Base-by-base conservation (phyloP, 2,888 invertebrate genomes). In the Lymantria dispar region DNA sequence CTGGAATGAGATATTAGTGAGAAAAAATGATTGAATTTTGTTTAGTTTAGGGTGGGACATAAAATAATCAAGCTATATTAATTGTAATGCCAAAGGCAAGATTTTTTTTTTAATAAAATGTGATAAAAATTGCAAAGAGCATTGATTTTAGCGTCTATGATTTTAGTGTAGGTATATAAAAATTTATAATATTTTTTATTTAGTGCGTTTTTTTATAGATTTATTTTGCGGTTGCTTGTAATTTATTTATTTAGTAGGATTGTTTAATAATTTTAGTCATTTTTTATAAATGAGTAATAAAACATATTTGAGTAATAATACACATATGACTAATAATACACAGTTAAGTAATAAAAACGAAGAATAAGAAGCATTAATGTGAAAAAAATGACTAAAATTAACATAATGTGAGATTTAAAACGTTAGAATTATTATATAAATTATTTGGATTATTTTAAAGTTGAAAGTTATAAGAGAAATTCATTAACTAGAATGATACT, bases 61-160 rank as follows among this genome's bases (percentile, higher is more conserved):
- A 62, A n/a, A 52, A 60, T 60, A 65, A 64, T 63, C 57, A 58
- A 50, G 58, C 56, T 65, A 63, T 53, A 53, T 54, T 52, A 54
- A 56, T 60, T 62, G 50, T 59, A 76, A 76, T 80, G 87, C 89
- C 88, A 81, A 83, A 86, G 87, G 88, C 86, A 78, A 60, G 61
- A 78, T 79, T 78, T 64, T 70, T 82, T 22, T 22, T 22, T 82
- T 76, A 55, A 54, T 42, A 68, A 70, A 56, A 77, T 85, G 85
- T 87, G 87, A 87, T 85, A 84, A 72, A 59, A 72, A 71, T 64
- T 70, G 70, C 72, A 70, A 58, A 58, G 47, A 30, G 43, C 52
- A 67, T 52, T 70, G 41, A 38, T 57, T 77, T 76, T 58, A 61
- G 69, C 69, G 54, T 68, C 51, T 68, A 62, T 64, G 45, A 50